Evolutionary conservation across 2,113 vertebrate genomes (phyloP), one percentile per base, ranked within the genome.

Genomic region (Petaurus breviceps): DNA sequence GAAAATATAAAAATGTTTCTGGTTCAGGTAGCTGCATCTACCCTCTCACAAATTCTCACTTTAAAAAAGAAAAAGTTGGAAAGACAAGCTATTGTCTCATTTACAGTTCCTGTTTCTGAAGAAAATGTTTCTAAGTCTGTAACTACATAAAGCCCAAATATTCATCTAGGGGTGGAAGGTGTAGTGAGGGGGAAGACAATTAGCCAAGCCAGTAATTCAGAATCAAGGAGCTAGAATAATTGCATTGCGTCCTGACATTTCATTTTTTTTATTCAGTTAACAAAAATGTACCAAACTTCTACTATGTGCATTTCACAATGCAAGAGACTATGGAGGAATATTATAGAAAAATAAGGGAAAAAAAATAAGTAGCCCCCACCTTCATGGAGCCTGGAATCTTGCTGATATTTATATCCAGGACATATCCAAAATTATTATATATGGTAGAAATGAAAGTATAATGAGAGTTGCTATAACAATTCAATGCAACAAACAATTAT

Each of bases 61-160:
- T 8, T 51, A 51, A 7, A 31, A 31, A 55, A 90, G 89, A 95
- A 19, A 19, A 54, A 9, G 9, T 12, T 0, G 14, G 28, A 47
- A 25, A 51, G 57, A 51, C 2, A 2, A 91, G 1, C 10, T 52
- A 19, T 90, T 95, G 94, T 53, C 9, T 16, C 24, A 95, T 53
- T 93, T 43, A 37, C 28, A 28, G 3, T 19, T 77, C 37, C 68
- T 84, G 37, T 84, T 84, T 31, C 22, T 92, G 46, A 96, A 95
- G 47, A 14, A 92, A 12, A 23, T 43, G 84, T 51, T 96, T 68
- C 93, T 96, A 57, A 93, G 7, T 91, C 12, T 94, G 37, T 93
- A 16, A 61, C 61, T 92, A 77, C 0, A 37, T 61, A 61, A 92
- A 93, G 3, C 28, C 57, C 93, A 84, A 84, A n/a, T 26, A 50